Percentiles rank a stretch among this genome's conserved stretches.
Conservation (phyloP, 1,140 invertebrate species). For the Drosophila leontia region DNA sequence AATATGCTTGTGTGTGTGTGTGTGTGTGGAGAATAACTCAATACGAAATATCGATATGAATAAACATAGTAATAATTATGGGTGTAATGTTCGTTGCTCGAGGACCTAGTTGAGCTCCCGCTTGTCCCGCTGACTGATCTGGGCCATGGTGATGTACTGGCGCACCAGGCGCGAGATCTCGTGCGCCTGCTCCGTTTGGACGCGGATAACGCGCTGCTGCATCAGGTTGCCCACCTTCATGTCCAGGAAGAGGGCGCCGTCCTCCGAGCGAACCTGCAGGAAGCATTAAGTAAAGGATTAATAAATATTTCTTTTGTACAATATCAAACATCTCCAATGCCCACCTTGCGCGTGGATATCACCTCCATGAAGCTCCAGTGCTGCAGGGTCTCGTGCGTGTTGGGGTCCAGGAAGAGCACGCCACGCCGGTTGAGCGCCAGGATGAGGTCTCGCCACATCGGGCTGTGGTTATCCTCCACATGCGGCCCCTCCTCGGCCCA, state of each 20-base stretch:
- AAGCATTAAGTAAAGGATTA: background rate
- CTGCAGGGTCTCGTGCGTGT: slow-evolving; percentile 95
- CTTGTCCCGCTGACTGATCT: slow-evolving; percentile 87
- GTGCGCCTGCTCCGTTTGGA: slow-evolving; percentile 98
- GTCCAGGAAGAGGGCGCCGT: slow-evolving; percentile 96
- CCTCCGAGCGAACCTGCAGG: slow-evolving; percentile 91
- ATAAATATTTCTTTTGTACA: no score
- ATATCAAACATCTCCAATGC: no score
- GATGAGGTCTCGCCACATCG: slow-evolving; percentile 94
- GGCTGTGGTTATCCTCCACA: slow-evolving; percentile 84
- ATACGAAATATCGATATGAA: slow-evolving; percentile 37
- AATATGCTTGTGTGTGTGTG: slow-evolving; percentile 21
- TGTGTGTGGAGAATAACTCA: slow-evolving; percentile 9
- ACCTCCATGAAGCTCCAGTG: slow-evolving; percentile 97
- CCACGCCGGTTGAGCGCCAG: slow-evolving; percentile 96
- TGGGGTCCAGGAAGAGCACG: slow-evolving; percentile 96
- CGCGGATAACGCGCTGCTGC: slow-evolving; percentile 96
- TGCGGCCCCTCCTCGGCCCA: slow-evolving; percentile 85
- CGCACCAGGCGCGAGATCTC: slow-evolving; percentile 97
- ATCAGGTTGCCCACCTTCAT: slow-evolving; percentile 98
- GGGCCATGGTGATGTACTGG: slow-evolving; percentile 97
- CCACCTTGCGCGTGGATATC: slow-evolving; percentile 95
- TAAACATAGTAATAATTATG: slow-evolving; percentile 40
- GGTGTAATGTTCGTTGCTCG: slow-evolving; percentile 45
- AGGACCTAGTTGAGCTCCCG: slow-evolving; percentile 71